These are phyloP conservation scores for Pica pica DNA, from an alignment of 2,113 vertebrate genomes.

Conservation along the genomic window DNA sequence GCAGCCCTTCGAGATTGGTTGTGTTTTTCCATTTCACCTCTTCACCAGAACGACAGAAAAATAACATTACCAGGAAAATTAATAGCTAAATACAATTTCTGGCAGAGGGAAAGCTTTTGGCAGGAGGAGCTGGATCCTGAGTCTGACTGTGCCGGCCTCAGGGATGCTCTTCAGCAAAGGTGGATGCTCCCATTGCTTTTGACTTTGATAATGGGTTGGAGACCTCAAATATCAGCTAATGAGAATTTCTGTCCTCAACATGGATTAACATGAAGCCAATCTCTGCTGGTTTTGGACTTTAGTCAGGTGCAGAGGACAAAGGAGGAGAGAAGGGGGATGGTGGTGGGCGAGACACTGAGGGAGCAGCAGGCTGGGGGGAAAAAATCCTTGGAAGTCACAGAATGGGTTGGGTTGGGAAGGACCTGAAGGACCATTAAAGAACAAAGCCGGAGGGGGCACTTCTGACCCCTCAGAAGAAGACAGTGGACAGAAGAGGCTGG, in stretches of 20 bases:
- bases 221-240: not conserved
- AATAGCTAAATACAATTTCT: conserved; percentile 29
- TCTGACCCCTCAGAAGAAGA: not conserved
- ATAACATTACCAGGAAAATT: not conserved
- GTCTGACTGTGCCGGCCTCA: fast-evolving
- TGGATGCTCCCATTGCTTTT: not conserved
- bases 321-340: not conserved
- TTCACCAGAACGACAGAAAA: conserved; percentile 8
- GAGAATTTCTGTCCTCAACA: fast-evolving
- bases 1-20: not conserved
- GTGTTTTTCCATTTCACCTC: conserved; percentile 48
- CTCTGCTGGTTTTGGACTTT: not conserved
- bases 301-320: not conserved
- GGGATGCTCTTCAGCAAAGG: not conserved
- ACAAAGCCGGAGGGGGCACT: not conserved
- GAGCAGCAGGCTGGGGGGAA: fast-evolving
- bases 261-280: fast-evolving
- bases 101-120: not conserved
- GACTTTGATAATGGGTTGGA: not conserved
- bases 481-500: not conserved
- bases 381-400: not conserved
- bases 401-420: not conserved
- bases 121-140: not conserved
- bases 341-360: fast-evolving
- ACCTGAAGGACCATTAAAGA: not conserved